Evolutionary conservation across 2,113 vertebrate species (phyloP), one percentile per base, ranked within the genome.

Genomic region (Dasypus novemcinctus): DNA sequence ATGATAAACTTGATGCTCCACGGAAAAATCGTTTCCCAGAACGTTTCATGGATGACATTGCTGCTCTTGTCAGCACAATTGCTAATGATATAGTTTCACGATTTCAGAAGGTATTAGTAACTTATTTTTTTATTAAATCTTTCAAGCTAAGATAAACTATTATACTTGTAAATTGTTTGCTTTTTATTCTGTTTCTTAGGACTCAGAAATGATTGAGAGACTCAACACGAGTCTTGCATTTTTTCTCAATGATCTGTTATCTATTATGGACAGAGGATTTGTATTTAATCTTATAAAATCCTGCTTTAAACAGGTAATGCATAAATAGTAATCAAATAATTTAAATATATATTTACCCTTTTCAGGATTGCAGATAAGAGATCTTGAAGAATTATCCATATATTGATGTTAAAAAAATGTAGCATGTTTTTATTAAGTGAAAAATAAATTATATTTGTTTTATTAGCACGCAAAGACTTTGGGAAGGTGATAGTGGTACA

Each of bases 21-120:
- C 98, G 99, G 97, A 99, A 99, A 98, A 99, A 99, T 98, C 99
- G 99, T 80, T 99, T 99, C 95, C 99, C 99, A 2, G 99, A 99
- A 97, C 99, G 99, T 81, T 99, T 99, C 97, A 99, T 99, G 99
- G 99, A 99, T 96, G 99, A 99, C 97, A 99, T 99, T 87, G 98
- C 98, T 68, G 99, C 99, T 46, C 97, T 99, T 94, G 99, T 99
- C 97, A 99, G 99, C 99, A 99, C 99, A 95, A 99, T 99, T 20
- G 99, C 99, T 1, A 98, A 98, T 63, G 99, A 99, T 97, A 99
- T 99, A 36, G 99, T 99, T 88, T 99, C 99, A 90, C 99, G 99
- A 63, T 99, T 99, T 98, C 99, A 99, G 98, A 99, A 99, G 99
- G 99, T 99, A 98, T 98, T 61, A 18, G 88, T 94, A 95, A 85